Percentiles rank a stretch among this genome's conserved stretches.
phyloP scores from a whole-genome alignment of 2,797 vertebrate genomes.

The Sebastes taczanowskii region DNA sequence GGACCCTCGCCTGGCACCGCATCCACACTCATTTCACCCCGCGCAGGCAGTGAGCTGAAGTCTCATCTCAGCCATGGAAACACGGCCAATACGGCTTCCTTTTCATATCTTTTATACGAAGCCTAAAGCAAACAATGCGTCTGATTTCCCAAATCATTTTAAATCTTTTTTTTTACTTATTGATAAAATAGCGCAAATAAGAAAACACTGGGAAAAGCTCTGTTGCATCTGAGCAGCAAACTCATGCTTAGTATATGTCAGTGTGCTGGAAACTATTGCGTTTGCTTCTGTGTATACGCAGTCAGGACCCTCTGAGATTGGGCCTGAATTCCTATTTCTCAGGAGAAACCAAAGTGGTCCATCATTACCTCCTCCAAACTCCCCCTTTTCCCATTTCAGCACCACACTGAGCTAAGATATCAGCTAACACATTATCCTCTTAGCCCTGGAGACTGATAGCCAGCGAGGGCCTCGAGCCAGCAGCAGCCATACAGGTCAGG shows the following conservation, averaged over 20 bases:
- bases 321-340: constrained; percentile 72
- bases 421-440: constrained; percentile 91
- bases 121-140: constrained; percentile 3
- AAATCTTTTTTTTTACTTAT: background rate
- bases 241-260: background rate
- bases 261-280: constrained; percentile 16
- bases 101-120: constrained; percentile 10
- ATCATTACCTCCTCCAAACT: constrained; percentile 81
- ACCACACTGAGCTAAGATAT: constrained; percentile 85
- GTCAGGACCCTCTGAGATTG: constrained; percentile 50
- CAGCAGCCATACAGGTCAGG: constrained; percentile 68
- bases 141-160: constrained; percentile 1
- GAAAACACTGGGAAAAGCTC: background rate
- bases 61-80: constrained; percentile 31
- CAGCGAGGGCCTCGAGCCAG: constrained; percentile 77
- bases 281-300: constrained; percentile 30
- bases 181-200: background rate
- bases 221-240: background rate
- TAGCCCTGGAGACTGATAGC: constrained; percentile 82
- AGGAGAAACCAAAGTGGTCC: constrained; percentile 81
- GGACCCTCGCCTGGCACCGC: constrained; percentile 78
- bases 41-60: constrained; percentile 49
- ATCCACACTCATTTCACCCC: constrained; percentile 61
- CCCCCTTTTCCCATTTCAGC: constrained; percentile 85
- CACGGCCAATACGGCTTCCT: constrained; percentile 1